Evolutionary conservation across 2,888 invertebrate genomes (phyloP).

Genomic region (Tenthredo livida): DNA sequence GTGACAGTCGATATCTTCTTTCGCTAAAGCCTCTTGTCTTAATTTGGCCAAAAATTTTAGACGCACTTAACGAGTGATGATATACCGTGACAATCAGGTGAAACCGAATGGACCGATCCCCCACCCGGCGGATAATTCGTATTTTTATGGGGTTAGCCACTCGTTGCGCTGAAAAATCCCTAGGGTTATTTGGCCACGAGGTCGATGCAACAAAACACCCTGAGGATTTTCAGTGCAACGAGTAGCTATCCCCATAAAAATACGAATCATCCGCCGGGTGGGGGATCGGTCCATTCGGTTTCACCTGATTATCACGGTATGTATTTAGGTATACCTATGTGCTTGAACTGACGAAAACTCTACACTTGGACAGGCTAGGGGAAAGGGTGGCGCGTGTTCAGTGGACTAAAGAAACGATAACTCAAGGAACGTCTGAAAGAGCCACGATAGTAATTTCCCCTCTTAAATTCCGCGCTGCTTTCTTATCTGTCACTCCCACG

Average conservation of each 20-base stretch:
- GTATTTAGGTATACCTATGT: background rate
- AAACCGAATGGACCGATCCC: no score
- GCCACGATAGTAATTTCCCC: conserved; percentile 49
- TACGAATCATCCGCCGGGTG: no score
- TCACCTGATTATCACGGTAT: no score
- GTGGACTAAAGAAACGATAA: conserved; percentile 49
- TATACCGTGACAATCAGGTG: no score
- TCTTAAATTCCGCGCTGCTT: conserved; percentile 31
- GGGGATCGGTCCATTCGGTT: no score
- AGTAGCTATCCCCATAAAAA: no score
- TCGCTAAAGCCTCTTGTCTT: background rate
- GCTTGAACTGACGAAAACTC: conserved; percentile 7
- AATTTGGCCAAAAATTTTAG: background rate
- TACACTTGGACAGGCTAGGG: conserved; percentile 8
- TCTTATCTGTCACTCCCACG: conserved; percentile 50
- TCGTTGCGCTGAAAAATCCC: no score
- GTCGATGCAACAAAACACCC: no score
- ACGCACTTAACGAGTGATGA: background rate
- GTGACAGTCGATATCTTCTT: background rate
- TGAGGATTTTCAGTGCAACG: no score
- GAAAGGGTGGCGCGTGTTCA: conserved; percentile 32
- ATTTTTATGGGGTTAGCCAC: no score
- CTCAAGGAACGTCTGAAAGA: conserved; percentile 45
- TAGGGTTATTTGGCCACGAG: no score
- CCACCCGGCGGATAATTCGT: no score